Conservation (phyloP, 2,113 vertebrate genomes). For the Glareola pratincola region DNA sequence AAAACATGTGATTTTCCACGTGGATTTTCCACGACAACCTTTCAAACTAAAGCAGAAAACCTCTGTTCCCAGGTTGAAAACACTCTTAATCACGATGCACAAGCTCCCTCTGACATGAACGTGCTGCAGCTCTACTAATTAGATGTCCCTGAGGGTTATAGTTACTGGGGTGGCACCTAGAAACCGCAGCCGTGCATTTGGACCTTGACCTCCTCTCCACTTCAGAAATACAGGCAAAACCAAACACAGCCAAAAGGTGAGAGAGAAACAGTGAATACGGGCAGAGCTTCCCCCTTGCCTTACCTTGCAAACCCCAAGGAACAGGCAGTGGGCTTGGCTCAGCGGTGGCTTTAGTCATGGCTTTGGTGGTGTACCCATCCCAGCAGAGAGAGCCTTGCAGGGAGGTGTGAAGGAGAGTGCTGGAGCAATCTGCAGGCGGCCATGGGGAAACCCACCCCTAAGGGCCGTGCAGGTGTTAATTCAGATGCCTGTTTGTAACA, state of each 20-base stretch:
- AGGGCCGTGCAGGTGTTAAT: background rate
- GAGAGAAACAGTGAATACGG: background rate
- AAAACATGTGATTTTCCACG: background rate
- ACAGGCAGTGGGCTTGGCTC: background rate
- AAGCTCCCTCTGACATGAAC: background rate
- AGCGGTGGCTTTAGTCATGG: background rate
- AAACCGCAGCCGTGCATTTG: background rate
- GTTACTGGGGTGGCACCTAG: background rate
- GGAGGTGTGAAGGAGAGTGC: background rate
- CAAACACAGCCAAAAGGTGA: background rate
- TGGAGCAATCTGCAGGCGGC: background rate
- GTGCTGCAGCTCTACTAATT: background rate
- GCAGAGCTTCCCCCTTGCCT: background rate
- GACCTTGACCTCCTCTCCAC: background rate
- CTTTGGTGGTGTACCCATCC: background rate
- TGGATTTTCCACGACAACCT: slow-evolving; percentile 11
- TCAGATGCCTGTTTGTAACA: background rate
- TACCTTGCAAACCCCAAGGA: background rate
- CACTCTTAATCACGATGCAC: background rate
- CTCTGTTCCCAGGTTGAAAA: background rate
- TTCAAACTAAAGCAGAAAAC: slow-evolving; percentile 15
- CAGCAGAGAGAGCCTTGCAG: background rate
- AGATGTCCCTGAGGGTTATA: background rate
- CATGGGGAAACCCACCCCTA: background rate
- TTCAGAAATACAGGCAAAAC: background rate